Percentiles rank a stretch among this genome's conserved stretches.
These are phyloP conservation scores for Sebastes aleutianus DNA, from an alignment of 2,797 vertebrate genomes.

Conservation along the genomic window DNA sequence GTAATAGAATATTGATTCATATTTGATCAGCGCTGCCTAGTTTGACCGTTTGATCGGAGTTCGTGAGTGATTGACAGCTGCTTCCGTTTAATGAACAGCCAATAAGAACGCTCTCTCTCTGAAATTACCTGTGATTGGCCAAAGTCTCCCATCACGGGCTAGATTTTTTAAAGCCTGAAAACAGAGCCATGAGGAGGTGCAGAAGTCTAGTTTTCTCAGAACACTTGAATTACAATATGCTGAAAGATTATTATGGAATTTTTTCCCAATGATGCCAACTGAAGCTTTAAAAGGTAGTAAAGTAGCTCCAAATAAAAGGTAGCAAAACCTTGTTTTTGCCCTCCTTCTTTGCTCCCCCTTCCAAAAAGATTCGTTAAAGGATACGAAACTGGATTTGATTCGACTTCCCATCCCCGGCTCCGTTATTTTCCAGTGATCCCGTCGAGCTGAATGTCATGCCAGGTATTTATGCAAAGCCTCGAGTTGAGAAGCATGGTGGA, in stretches of 20 bases:
- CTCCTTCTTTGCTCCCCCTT: not conserved
- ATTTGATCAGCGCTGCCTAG: too few relatives aligned
- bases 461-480: slow-evolving; percentile 73
- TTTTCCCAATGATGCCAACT: too few relatives aligned
- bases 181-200: too few relatives aligned
- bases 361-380: not conserved
- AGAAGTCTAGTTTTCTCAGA: too few relatives aligned
- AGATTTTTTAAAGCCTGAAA: too few relatives aligned
- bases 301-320: not conserved
- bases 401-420: not conserved
- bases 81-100: accelerated
- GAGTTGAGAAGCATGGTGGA: slow-evolving; percentile 18
- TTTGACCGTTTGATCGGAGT: too few relatives aligned
- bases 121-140: too few relatives aligned
- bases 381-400: not conserved
- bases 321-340: not conserved
- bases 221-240: too few relatives aligned
- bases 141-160: accelerated
- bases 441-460: slow-evolving; percentile 45
- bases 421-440: slow-evolving; percentile 41
- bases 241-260: too few relatives aligned
- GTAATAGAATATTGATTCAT: too few relatives aligned
- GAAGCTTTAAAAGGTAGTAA: not conserved
- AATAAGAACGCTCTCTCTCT: too few relatives aligned
- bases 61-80: too few relatives aligned